A percentile compares a stretch with the other conserved stretches of the same genome.
Conservation (phyloP, 1,140 invertebrate genomes). For the Ditylenchus dipsaci region DNA sequence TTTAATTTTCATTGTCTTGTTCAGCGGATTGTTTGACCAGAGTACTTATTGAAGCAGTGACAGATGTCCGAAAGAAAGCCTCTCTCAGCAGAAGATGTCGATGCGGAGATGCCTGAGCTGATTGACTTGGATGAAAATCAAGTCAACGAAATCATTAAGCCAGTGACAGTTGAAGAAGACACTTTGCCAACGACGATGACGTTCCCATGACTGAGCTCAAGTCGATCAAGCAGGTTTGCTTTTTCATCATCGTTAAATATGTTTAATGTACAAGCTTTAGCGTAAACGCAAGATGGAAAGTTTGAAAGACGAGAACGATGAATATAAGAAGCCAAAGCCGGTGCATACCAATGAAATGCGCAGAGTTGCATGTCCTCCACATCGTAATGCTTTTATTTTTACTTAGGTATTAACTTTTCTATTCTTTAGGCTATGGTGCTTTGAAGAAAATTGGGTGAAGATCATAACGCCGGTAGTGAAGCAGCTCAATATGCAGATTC, state of each 20-base stretch:
- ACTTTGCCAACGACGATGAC: constrained; percentile 4
- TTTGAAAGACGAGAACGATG: neutral
- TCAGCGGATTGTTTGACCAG: too few species aligned
- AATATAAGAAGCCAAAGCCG: neutral
- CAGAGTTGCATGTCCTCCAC: constrained; percentile 68
- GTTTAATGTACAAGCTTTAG: too few species aligned
- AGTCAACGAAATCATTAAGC: neutral
- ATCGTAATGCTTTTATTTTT: constrained; percentile 61
- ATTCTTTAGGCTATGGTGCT: constrained; percentile 68
- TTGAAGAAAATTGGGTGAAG: constrained; percentile 92
- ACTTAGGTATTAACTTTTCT: too few species aligned
- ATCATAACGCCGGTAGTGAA: constrained; percentile 93
- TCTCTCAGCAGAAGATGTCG: constrained; percentile 4
- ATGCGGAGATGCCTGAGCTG: constrained; percentile 50
- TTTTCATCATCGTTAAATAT: too few species aligned
- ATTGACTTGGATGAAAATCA: constrained; percentile 42
- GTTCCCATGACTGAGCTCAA: constrained; percentile 1
- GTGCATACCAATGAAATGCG: constrained; percentile 34
- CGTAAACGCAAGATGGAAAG: neutral
- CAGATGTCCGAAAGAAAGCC: neutral
- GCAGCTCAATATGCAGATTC: constrained; percentile 83
- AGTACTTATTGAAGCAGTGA: too few species aligned
- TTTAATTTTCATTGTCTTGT: too few species aligned
- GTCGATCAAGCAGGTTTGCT: neutral
- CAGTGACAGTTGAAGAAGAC: neutral